Evolutionary conservation across 2,113 vertebrate genomes (phyloP), one percentile per base, ranked within the genome.

Genomic region (Motacilla alba): DNA sequence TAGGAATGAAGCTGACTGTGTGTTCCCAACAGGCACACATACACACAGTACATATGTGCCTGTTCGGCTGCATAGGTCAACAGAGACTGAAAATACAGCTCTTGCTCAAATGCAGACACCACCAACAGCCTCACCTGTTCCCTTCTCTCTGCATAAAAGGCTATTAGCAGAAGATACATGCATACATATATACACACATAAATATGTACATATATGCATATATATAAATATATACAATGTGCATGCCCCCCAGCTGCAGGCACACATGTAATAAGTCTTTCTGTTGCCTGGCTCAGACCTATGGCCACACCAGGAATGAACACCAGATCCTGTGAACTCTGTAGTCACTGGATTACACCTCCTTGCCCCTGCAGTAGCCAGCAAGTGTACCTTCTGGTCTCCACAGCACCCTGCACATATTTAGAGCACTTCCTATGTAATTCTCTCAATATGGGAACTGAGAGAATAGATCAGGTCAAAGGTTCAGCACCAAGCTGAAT

Each of bases 161-260:
- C 17, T 8, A 30, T 60, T 64, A 76, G 16, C 21, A 41, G 16
- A 49, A 78, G 37, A 43, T 13, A 39, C 5, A 4, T 16, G 14
- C 1, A 16, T 10, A 35, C 0, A 43, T 43, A 43, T 43, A 43
- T 44, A 18, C 16, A 44, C 8, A 44, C 16, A 44, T 17, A 53
- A 3, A 30, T 13, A 21, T 19, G 15, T 22, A 22, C 1, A 17
- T 35, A 11, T 23, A 27, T 1, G 2, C 2, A 18, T 10, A 19
- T 37, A 22, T 14, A 30, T 13, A 31, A 26, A 64, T 11, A 43
- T 1, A 28, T 11, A 16, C 9, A 68, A 17, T 7, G 6, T 33
- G 3, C 4, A 66, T 62, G 14, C 6, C 27, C 39, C 15, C 17
- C 31, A 53, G 21, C 2, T 74, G 22, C 11, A 55, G 8, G 35